Conservation (phyloP, 2,888 invertebrate genomes). For the Tolmerus cingulatus region DNA sequence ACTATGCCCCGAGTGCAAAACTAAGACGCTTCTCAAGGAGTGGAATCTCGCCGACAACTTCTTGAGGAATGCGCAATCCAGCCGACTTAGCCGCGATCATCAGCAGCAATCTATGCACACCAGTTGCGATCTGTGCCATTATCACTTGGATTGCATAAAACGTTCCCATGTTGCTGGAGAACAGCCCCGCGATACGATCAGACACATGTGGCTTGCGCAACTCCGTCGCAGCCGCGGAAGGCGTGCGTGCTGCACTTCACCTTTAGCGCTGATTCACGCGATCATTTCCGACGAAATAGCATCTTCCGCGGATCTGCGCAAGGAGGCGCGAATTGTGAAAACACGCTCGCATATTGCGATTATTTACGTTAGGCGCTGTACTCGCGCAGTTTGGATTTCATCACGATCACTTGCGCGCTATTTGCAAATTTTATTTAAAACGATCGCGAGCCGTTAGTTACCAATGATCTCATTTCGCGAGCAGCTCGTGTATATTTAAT, state of each 20-base stretch:
- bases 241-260: constrained; percentile 33
- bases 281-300: not conserved
- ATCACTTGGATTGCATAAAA: constrained; percentile 11
- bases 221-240: not conserved
- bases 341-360: not conserved
- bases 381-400: constrained; percentile 5
- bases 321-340: not conserved
- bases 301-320: not conserved
- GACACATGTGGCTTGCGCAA: constrained; percentile 2
- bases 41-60: not conserved
- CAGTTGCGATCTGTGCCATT: constrained; percentile 21
- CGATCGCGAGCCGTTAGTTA: not conserved
- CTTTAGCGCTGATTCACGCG: constrained; percentile 14
- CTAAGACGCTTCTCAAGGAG: not conserved
- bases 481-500: not conserved
- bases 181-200: not conserved
- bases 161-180: not conserved
- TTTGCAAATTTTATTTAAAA: not conserved
- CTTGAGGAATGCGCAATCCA: not conserved
- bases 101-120: constrained; percentile 18
- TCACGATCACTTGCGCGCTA: constrained; percentile 14
- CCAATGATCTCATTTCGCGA: constrained; percentile 9
- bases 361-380: not conserved
- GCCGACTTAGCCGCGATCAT: not conserved
- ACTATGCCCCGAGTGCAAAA: not conserved